Evolutionary conservation across 2,888 invertebrate genomes (phyloP), one percentile per base, ranked within the genome.

Genomic region (Rhagonycha lutea): DNA sequence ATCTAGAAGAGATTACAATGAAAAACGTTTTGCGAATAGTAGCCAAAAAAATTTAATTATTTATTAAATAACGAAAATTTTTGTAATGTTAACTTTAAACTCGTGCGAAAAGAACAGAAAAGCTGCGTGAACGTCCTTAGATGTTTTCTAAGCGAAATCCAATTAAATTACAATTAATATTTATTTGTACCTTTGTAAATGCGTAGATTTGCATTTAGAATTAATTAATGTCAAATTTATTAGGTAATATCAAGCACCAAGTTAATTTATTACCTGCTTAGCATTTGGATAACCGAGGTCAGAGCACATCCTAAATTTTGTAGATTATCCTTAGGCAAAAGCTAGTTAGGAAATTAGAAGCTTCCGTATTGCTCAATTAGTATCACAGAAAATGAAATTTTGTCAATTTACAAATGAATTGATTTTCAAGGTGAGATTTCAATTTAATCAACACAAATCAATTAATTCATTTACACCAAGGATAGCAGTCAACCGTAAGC

Each of bases 241-340:
- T 65, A 26, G 63, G 24, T 65, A 65, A 65, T 65, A 65, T 65
- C 63, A 65, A 65, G 63, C 63, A 65, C 63, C n/a, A 12, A 65
- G 23, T 65, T 65, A 65, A 65, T 65, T 65, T 65, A 65, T 65
- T 65, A 65, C 63, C 63, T 65, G 63, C 63, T 65, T 65, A 65
- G 63, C 63, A 65, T 65, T 65, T 65, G 63, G 63, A 65, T 65
- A 65, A 65, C 63, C 63, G 24, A 24, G 63, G 63, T 65, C 63
- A 65, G 63, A 65, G 63, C 63, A 65, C 14, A 65, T 65, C 63
- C 63, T 65, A 65, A 65, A 65, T 65, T 65, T 65, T 65, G 63
- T 65, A 65, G 63, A 65, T 65, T 65, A 65, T 65, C 63, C 63
- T 65, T 65, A 14, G 18, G 63, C 63, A 23, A 24, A 26, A 65